phyloP scores from a whole-genome alignment of 2,888 invertebrate genomes.

The Scelioninae gen. 2 region DNA sequence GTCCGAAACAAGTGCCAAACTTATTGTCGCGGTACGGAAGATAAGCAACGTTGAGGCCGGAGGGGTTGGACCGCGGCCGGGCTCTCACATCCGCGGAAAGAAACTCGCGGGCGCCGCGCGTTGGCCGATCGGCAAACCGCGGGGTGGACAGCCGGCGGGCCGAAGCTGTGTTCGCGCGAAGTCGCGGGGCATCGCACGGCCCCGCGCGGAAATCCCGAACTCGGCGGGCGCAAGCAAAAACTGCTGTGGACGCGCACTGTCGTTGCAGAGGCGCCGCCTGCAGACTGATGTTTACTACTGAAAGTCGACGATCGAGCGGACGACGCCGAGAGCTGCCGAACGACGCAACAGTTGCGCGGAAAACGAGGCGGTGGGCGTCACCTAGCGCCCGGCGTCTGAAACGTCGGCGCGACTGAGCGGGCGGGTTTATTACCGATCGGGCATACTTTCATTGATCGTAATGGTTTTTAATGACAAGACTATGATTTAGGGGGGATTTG shows the following conservation, averaged over 20 bases:
- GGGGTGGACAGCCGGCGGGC: constrained; percentile 39
- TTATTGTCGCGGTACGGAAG: no score
- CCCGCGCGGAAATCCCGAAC: background rate
- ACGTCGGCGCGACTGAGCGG: background rate
- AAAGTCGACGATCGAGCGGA: constrained; percentile 48
- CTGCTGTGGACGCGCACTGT: constrained; percentile 7
- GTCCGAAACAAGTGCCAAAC: constrained; percentile 8
- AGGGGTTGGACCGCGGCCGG: constrained; percentile 24
- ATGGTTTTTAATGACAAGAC: no score
- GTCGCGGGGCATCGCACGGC: constrained; percentile 18
- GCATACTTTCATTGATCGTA: background rate
- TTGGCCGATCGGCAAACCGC: constrained; percentile 37
- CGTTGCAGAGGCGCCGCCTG: constrained; percentile 26
- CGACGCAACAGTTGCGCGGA: constrained; percentile 49
- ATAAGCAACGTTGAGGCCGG: no score
- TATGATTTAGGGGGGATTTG: no score
- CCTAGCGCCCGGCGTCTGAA: background rate
- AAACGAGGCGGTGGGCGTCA: constrained; percentile 20
- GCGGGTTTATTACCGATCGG: background rate
- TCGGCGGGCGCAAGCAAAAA: background rate
- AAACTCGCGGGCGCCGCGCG: constrained; percentile 32
- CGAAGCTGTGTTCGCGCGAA: constrained; percentile 15
- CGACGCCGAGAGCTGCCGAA: constrained; percentile 19
- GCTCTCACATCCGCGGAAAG: constrained; percentile 27
- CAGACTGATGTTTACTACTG: constrained; percentile 57